A percentile compares a stretch with the other conserved stretches of the same genome.
These are phyloP conservation scores for Drosophila murphyi DNA, from an alignment of 1,140 invertebrate genomes.

Conservation along the genomic window DNA sequence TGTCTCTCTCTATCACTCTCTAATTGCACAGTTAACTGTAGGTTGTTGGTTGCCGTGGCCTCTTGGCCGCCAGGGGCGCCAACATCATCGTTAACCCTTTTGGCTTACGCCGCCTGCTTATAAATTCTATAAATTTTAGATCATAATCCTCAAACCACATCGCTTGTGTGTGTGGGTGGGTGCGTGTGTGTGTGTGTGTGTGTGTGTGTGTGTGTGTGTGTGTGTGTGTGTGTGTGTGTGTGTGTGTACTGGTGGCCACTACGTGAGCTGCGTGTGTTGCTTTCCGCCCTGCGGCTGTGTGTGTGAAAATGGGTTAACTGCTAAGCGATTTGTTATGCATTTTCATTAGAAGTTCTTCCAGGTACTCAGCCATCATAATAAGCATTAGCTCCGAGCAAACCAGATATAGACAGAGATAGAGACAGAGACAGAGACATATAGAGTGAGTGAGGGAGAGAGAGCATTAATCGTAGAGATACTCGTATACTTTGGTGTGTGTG, in stretches of 20 bases:
- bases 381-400: constrained; percentile 8
- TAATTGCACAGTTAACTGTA: not conserved
- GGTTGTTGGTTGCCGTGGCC: constrained; percentile 30
- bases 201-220: constrained; percentile 14
- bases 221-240: constrained; percentile 19
- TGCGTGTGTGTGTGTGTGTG: constrained; percentile 16
- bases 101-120: constrained; percentile 61
- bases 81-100: constrained; percentile 52
- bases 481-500: constrained; percentile 22
- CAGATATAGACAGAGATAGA: not conserved
- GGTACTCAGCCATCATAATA: constrained; percentile 62
- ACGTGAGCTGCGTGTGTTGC: constrained; percentile 47
- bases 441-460: not conserved
- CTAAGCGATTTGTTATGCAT: constrained; percentile 72
- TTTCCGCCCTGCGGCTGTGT: constrained; percentile 41
- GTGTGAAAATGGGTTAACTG: constrained; percentile 44
- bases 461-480: constrained; percentile 3
- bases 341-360: constrained; percentile 70
- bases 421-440: not conserved
- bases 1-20: not conserved
- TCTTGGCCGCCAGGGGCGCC: constrained; percentile 41
- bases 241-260: constrained; percentile 28
- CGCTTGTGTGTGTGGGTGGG: constrained; percentile 6
- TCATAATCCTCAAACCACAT: constrained; percentile 64
- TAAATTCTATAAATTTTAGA: constrained; percentile 83